A percentile compares a stretch with the other conserved stretches of the same genome.
phyloP scores from a whole-genome alignment of 2,888 invertebrate genomes.

The Eurytoma californica region DNA sequence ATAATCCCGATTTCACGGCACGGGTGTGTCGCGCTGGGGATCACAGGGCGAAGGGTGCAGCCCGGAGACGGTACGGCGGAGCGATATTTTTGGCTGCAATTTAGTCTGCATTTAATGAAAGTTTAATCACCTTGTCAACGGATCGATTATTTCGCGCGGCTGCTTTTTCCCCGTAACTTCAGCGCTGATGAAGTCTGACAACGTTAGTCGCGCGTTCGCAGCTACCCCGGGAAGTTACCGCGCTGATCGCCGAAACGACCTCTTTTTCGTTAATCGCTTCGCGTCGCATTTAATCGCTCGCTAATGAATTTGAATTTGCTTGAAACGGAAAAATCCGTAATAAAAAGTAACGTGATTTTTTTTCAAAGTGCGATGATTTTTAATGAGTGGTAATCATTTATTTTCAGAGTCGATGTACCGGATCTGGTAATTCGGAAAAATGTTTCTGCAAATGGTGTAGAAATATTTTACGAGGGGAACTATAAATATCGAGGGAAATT shows the following conservation, averaged over 20 bases:
- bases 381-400: too few relatives aligned
- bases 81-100: slow-evolving; percentile 71
- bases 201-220: background rate
- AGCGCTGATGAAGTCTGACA: slow-evolving; percentile 29
- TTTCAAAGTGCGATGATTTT: too few relatives aligned
- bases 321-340: too few relatives aligned
- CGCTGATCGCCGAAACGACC: background rate
- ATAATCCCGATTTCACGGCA: slow-evolving; percentile 62
- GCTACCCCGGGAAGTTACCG: too few relatives aligned
- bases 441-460: too few relatives aligned
- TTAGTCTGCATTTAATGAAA: slow-evolving; percentile 71
- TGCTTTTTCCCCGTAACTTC: slow-evolving; percentile 47
- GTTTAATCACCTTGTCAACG: slow-evolving; percentile 72
- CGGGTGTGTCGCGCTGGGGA: slow-evolving; percentile 1
- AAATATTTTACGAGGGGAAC: too few relatives aligned
- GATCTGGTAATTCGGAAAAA: too few relatives aligned
- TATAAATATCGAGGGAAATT: background rate
- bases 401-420: too few relatives aligned
- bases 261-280: background rate
- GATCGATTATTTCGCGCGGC: slow-evolving; percentile 66
- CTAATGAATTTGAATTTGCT: too few relatives aligned
- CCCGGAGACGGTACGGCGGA: slow-evolving; percentile 48
- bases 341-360: too few relatives aligned
- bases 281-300: too few relatives aligned
- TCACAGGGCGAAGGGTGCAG: slow-evolving; percentile 8